These are phyloP conservation scores for Pluvianellus socialis DNA, from an alignment of 2,113 vertebrate genomes.

Conservation along the genomic window DNA sequence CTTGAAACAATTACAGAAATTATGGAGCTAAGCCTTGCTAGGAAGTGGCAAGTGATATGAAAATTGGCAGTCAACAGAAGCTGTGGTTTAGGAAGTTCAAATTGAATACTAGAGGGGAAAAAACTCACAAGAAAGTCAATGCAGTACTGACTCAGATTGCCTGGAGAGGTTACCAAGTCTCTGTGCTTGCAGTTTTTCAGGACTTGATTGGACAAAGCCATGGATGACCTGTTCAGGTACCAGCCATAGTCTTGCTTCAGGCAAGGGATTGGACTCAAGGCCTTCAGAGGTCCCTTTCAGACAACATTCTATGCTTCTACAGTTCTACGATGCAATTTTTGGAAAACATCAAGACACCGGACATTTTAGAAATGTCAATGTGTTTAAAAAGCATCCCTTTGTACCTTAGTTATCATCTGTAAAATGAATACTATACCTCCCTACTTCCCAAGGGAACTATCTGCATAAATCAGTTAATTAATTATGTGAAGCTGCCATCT, in stretches of 20 bases:
- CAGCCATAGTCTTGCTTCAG: neutral
- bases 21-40: neutral
- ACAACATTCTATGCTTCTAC: neutral
- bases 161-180: neutral
- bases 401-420: neutral
- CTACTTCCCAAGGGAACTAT: neutral
- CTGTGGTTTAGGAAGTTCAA: neutral
- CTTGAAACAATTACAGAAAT: neutral
- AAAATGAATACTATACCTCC: neutral
- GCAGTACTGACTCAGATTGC: neutral
- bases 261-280: rapidly evolving
- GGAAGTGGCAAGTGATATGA: neutral
- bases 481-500: neutral
- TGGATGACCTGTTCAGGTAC: neutral
- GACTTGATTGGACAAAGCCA: neutral
- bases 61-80: neutral
- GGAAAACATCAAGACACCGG: neutral
- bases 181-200: neutral
- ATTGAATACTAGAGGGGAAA: neutral
- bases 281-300: neutral
- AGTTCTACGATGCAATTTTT: neutral
- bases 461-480: neutral
- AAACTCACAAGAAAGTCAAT: neutral
- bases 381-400: neutral
- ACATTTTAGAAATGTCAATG: neutral